Percentiles rank a stretch among this genome's conserved stretches.
phyloP scores from a whole-genome alignment of 2,113 vertebrate genomes.

The Tauraco erythrolophus region DNA sequence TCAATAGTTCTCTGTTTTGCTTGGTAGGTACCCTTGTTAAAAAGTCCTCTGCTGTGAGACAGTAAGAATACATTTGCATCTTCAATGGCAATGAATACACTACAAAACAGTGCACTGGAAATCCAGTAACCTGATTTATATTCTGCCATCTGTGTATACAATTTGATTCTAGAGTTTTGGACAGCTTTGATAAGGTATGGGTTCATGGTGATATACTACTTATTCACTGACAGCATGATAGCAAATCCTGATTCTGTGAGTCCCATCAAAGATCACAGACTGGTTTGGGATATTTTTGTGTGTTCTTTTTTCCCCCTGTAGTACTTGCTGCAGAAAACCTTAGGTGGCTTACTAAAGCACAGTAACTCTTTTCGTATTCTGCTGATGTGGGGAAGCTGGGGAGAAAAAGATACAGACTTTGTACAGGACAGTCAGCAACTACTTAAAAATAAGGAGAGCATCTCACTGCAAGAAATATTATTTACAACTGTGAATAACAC shows the following conservation, averaged over 20 bases:
- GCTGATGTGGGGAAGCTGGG: neutral
- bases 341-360: neutral
- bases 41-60: neutral
- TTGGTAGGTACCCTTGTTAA: neutral
- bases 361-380: slow-evolving; percentile 14
- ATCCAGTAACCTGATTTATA: neutral
- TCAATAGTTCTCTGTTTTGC: neutral
- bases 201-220: slow-evolving; percentile 2
- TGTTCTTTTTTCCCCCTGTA: neutral
- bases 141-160: neutral
- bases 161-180: neutral
- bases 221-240: neutral
- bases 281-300: neutral
- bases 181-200: slow-evolving; percentile 26
- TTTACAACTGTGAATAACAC: neutral
- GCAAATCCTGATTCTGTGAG: neutral
- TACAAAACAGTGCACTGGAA: neutral
- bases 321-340: neutral
- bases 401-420: neutral
- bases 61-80: neutral
- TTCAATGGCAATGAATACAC: neutral
- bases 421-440: neutral
- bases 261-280: neutral
- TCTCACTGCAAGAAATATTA: neutral
- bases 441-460: slow-evolving; percentile 1